These are phyloP conservation scores for Dynastes grantii DNA, from an alignment of 2,888 invertebrate species.

Conservation along the genomic window DNA sequence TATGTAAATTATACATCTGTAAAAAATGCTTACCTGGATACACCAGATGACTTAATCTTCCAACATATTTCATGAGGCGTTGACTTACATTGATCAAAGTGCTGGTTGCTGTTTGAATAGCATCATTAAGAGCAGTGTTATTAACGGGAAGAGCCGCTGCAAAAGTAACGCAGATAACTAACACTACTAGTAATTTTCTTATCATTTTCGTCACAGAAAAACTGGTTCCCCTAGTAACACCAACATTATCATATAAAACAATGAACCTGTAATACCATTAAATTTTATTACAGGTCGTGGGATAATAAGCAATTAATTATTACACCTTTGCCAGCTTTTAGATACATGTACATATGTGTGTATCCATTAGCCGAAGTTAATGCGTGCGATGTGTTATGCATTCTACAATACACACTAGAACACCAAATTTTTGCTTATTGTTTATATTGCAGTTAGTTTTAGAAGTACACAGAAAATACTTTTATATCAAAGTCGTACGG, in stretches of 20 bases:
- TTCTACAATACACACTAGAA: too few relatives aligned
- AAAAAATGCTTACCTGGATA: conserved; percentile 19
- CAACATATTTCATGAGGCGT: conserved; percentile 9
- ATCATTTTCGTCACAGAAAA: not conserved
- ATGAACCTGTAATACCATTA: not conserved
- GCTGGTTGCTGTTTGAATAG: not conserved
- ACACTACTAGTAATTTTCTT: not conserved
- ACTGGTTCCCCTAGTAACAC: not conserved
- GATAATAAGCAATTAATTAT: not conserved
- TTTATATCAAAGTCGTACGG: too few relatives aligned
- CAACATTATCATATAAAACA: not conserved
- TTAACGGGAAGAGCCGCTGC: not conserved
- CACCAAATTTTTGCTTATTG: too few relatives aligned
- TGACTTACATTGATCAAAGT: not conserved
- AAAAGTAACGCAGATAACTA: not conserved
- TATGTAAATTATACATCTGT: not conserved
- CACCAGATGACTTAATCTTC: conserved; percentile 13
- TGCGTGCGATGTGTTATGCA: too few relatives aligned
- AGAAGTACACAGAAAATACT: too few relatives aligned
- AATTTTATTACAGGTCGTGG: not conserved
- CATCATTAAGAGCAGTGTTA: not conserved
- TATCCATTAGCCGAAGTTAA: too few relatives aligned
- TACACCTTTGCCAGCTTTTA: not conserved
- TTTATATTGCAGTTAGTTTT: too few relatives aligned
- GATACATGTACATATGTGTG: too few relatives aligned